These are phyloP conservation scores for Podocnemis expansa DNA, from an alignment of 2,113 vertebrate species.

Conservation along the genomic window DNA sequence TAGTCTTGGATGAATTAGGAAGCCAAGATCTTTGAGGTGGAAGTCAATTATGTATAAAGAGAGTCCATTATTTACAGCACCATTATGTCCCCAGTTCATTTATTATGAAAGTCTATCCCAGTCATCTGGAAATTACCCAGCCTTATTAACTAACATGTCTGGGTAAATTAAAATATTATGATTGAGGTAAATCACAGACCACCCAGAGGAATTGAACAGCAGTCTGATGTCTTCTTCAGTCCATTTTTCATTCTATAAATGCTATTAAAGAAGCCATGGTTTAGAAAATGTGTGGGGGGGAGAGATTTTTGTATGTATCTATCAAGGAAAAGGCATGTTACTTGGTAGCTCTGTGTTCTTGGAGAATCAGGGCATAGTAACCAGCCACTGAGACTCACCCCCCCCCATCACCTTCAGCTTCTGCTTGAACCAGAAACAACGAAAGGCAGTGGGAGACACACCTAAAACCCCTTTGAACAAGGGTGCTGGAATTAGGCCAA, in stretches of 20 bases:
- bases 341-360: too few relatives aligned
- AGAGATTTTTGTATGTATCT: not conserved
- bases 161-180: slow-evolving; percentile 5
- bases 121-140: slow-evolving; percentile 26
- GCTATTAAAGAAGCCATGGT: not conserved
- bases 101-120: slow-evolving; percentile 9
- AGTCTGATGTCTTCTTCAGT: not conserved
- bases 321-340: not conserved
- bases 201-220: not conserved
- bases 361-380: too few relatives aligned
- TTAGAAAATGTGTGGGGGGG: not conserved
- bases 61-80: slow-evolving; percentile 36
- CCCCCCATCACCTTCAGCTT: too few relatives aligned
- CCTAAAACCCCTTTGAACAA: too few relatives aligned
- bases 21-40: slow-evolving; percentile 1
- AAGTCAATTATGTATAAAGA: slow-evolving; percentile 52
- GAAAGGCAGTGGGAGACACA: too few relatives aligned
- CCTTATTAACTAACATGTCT: slow-evolving; percentile 26
- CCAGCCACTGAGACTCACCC: too few relatives aligned
- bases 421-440: too few relatives aligned
- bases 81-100: slow-evolving; percentile 1
- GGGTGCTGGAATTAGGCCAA: too few relatives aligned
- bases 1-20: slow-evolving; percentile 35
- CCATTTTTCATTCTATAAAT: not conserved
- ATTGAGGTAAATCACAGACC: not conserved